phyloP scores from a whole-genome alignment of 2,888 invertebrate genomes.

The Dione vanillae region DNA sequence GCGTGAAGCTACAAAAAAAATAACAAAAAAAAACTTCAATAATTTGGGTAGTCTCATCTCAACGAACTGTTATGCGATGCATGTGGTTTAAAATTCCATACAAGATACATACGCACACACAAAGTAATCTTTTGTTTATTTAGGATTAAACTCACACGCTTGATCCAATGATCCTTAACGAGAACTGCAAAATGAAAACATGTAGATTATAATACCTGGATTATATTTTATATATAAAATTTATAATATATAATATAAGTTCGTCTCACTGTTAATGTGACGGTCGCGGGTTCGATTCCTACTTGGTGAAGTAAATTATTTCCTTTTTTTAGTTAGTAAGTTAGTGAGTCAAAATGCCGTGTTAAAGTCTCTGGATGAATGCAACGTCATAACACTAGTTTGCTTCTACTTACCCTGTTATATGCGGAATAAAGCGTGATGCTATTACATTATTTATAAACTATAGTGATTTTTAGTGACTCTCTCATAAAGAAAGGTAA shows the following conservation, averaged over 20 bases:
- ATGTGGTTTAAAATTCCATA: background rate
- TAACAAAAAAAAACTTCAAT: background rate
- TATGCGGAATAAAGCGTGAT: background rate
- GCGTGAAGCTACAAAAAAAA: too few species aligned
- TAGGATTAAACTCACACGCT: background rate
- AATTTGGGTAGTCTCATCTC: too few species aligned
- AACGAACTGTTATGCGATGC: background rate
- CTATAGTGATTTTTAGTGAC: too few species aligned
- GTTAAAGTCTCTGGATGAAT: too few species aligned
- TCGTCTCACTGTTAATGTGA: background rate
- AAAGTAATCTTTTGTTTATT: constrained; percentile 14
- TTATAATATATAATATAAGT: background rate
- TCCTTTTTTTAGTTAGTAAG: background rate
- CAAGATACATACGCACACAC: background rate
- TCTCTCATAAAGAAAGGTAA: too few species aligned
- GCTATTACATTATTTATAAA: background rate
- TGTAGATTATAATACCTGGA: background rate
- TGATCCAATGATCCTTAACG: constrained; percentile 16
- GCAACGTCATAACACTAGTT: too few species aligned
- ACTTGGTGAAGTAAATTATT: background rate
- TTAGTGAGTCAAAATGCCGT: background rate
- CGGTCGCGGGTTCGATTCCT: background rate
- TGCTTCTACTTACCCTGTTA: too few species aligned
- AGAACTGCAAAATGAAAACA: constrained; percentile 9
- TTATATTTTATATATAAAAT: background rate